Base-by-base conservation (phyloP, 2,888 invertebrate species). In the Eupithecia inturbata region DNA sequence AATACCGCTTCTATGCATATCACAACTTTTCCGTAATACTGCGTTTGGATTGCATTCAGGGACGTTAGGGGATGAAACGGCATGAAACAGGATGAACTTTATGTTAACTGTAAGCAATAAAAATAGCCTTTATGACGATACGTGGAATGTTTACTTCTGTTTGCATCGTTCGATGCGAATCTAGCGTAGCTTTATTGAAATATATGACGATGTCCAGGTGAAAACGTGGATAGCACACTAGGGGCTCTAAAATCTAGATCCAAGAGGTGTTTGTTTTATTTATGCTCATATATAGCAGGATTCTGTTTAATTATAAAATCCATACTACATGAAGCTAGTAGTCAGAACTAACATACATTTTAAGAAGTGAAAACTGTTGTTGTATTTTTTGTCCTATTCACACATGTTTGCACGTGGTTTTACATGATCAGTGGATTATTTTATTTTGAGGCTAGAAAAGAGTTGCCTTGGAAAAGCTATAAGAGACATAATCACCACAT, bases 71-170 rank as follows among this genome's bases (percentile, higher is more conserved):
- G 92, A 93, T 93, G 92, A 91, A 91, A 88, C 88, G 82, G 90
- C 91, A 93, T 92, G 92, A 91, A 91, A 88, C 88, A 82, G 90
- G 91, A 93, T 92, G 88, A 90, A 92, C 84, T 94, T 93, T 92
- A 93, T 92, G 92, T 91, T 91, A 90, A 92, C 91, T 88, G 91
- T 87, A 83, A 85, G 91, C 91, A 88, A 93, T 94, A 94, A 94
- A 93, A 94, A 93, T 92, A 88, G 91, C 91, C 92, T 93, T 93
- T 93, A 94, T 90, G 91, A 90, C 90, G 88, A 89, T 92, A 93
- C 93, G 93, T 93, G 93, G 91, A 92, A 92, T 92, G 91, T 89
- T 88, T 92, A 88, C 88, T 89, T 87, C 88, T 90, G 88, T 88
- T 85, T 86, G 88, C 85, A 83, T 89, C 88, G 87, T 85, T 88